These are phyloP conservation scores for Puffinus mauretanicus DNA, from an alignment of 2,113 vertebrate genomes.

Conservation along the genomic window DNA sequence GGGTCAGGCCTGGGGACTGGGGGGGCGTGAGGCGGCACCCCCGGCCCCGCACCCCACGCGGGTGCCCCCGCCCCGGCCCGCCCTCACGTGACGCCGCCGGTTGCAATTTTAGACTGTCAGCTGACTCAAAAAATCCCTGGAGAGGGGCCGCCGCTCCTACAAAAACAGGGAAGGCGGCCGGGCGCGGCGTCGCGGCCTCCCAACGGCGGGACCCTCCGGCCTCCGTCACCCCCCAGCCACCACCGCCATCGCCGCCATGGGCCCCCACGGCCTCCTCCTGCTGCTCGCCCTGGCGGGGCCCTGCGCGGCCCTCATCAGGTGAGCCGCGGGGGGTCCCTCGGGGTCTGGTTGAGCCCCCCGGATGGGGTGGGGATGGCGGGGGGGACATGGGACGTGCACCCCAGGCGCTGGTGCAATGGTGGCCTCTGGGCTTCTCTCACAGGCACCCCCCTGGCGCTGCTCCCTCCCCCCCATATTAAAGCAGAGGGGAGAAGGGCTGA, in stretches of 20 bases:
- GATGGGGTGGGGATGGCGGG: too few species aligned
- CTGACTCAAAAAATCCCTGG: slow-evolving; percentile 1
- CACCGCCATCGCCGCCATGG: not conserved
- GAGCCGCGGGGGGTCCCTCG: not conserved
- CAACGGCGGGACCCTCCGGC: not conserved
- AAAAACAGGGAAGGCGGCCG: not conserved
- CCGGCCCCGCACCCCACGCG: not conserved
- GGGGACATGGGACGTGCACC: accelerated
- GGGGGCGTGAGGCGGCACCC: not conserved
- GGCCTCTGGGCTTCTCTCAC: not conserved
- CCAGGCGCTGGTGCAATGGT: not conserved
- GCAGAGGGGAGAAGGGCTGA: not conserved
- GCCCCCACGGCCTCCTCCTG: not conserved
- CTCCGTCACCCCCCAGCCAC: not conserved
- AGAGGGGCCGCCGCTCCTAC: not conserved
- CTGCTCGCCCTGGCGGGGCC: not conserved
- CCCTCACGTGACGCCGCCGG: slow-evolving; percentile 16
- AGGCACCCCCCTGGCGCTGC: too few species aligned
- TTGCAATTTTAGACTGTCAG: slow-evolving; percentile 41
- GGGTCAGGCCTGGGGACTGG: not conserved
- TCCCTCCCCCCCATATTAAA: not conserved
- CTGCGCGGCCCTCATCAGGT: slow-evolving; percentile 57
- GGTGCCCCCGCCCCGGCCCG: not conserved
- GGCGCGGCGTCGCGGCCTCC: not conserved
- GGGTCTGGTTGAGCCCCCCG: not conserved